phyloP scores from a whole-genome alignment of 2,797 vertebrate species.

The Sebastes oblongus region DNA sequence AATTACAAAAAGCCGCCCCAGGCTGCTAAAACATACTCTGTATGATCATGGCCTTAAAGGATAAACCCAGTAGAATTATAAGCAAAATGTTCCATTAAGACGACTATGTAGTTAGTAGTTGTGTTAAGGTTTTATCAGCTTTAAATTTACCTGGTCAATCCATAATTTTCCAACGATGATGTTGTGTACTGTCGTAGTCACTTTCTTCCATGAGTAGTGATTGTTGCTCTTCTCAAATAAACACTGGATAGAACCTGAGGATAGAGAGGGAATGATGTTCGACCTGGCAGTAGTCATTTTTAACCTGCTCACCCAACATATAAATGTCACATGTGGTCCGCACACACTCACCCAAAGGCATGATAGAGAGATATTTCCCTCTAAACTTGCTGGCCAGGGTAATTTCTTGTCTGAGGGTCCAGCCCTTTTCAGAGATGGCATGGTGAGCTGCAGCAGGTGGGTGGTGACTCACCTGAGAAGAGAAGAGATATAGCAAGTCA shows the following conservation, averaged over 20 bases:
- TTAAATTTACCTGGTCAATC: constrained; percentile 92
- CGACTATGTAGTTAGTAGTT: not conserved
- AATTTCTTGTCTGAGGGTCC: constrained; percentile 94
- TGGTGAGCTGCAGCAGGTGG: constrained; percentile 96
- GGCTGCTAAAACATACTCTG: too few relatives aligned
- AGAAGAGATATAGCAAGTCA: not conserved
- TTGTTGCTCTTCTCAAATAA: constrained; percentile 91
- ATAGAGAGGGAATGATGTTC: not conserved
- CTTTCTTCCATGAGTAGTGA: constrained; percentile 98
- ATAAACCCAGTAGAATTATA: not conserved
- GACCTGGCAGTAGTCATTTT: not conserved
- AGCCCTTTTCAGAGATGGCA: constrained; percentile 90
- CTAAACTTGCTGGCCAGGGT: constrained; percentile 97
- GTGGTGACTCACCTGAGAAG: constrained; percentile 92
- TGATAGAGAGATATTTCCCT: constrained; percentile 97
- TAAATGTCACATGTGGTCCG: not conserved
- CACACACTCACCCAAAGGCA: constrained; percentile 91
- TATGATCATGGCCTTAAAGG: not conserved
- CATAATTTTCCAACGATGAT: constrained; percentile 97
- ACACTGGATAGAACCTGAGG: constrained; percentile 93
- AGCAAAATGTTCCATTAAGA: not conserved
- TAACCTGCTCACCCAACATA: not conserved
- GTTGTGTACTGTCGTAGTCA: constrained; percentile 97
- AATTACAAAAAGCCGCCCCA: too few relatives aligned
- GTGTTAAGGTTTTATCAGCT: not conserved